phyloP scores from a whole-genome alignment of 2,113 vertebrate genomes.

The Nesogale talazaci region DNA sequence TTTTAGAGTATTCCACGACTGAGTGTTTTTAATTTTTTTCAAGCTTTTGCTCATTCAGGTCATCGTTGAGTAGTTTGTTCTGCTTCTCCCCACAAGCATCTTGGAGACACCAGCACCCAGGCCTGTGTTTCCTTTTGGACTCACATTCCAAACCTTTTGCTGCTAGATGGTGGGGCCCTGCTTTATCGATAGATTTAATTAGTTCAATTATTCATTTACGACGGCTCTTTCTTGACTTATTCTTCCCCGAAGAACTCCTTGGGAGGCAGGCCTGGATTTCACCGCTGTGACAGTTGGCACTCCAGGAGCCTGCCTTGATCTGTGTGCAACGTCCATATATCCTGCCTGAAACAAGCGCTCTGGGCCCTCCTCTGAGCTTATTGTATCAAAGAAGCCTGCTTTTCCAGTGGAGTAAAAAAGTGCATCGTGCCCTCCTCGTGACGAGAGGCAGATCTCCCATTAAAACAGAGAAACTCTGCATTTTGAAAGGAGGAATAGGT shows the following conservation, averaged over 20 bases:
- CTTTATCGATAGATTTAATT: conserved; percentile 34
- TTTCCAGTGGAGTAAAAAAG: conserved; percentile 45
- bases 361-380: conserved; percentile 38
- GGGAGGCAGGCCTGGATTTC: neutral
- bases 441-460: conserved; percentile 69
- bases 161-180: neutral
- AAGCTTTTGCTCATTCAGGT: conserved; percentile 24
- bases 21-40: conserved; percentile 13
- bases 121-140: conserved; percentile 15
- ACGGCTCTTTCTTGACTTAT: neutral
- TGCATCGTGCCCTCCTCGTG: conserved; percentile 23
- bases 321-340: neutral
- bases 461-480: conserved; percentile 52
- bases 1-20: conserved; percentile 35
- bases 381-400: conserved; percentile 26
- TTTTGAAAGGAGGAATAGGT: conserved; percentile 61
- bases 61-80: neutral
- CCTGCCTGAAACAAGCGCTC: conserved; percentile 1
- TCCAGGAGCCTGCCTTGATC: neutral
- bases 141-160: neutral
- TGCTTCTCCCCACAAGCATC: conserved; percentile 16
- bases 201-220: neutral
- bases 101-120: neutral
- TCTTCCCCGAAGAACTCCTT: neutral
- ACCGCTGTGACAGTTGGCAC: neutral